Evolutionary conservation across 2,113 vertebrate genomes (phyloP).

Genomic region (Indicator maculatus): DNA sequence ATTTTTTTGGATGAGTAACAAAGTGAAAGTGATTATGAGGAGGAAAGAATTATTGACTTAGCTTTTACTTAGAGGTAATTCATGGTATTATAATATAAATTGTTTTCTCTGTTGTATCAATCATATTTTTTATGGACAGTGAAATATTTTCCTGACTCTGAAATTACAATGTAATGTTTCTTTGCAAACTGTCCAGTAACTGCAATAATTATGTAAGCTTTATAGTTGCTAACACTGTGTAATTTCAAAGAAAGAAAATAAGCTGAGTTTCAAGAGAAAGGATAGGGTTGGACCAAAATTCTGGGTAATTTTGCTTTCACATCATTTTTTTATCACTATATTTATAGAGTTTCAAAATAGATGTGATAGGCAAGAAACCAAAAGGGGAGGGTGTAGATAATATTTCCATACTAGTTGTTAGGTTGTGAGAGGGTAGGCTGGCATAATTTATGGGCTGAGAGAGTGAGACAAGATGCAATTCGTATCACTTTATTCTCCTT

Average conservation of each 20-base stretch:
- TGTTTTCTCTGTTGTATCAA: background rate
- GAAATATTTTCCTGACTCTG: background rate
- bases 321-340: background rate
- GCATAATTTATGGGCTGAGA: slow-evolving; percentile 25
- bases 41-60: background rate
- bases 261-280: background rate
- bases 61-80: background rate
- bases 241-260: background rate
- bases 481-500: background rate
- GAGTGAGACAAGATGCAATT: slow-evolving; percentile 1
- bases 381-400: background rate
- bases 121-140: background rate
- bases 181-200: background rate
- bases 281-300: background rate
- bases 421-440: background rate
- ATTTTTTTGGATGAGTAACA: background rate
- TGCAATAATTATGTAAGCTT: background rate
- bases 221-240: background rate
- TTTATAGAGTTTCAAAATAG: background rate
- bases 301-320: background rate
- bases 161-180: background rate
- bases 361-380: background rate
- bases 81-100: background rate
- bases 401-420: slow-evolving; percentile 9
- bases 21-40: background rate